These are phyloP conservation scores for Apogon talboti DNA, from an alignment of 2,797 vertebrate genomes.

Conservation along the genomic window DNA sequence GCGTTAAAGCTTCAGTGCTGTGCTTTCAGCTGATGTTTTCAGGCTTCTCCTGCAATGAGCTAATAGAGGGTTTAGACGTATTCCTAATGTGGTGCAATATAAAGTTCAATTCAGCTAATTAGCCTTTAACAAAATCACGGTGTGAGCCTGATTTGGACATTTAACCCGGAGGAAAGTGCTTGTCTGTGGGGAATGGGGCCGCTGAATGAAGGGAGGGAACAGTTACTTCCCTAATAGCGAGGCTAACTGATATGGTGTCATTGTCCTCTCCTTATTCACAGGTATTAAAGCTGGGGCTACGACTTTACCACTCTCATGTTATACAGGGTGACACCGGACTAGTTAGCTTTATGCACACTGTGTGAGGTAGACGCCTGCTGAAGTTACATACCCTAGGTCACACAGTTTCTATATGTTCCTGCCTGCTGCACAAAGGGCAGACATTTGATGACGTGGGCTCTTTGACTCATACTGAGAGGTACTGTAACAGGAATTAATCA, in stretches of 20 bases:
- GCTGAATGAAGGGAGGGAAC: conserved; percentile 1
- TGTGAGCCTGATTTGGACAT: not conserved
- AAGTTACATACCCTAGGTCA: not conserved
- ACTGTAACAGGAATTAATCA: not conserved
- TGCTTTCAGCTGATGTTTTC: not conserved
- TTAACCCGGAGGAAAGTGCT: conserved; percentile 1
- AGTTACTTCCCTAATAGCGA: conserved; percentile 8
- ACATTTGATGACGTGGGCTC: conserved; percentile 3
- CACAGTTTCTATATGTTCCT: not conserved
- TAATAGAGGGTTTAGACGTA: not conserved
- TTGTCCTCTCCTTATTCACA: conserved; percentile 14
- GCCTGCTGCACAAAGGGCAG: conserved; percentile 9
- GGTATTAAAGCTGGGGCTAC: conserved; percentile 9
- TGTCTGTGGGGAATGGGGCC: not conserved
- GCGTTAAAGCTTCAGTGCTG: no score
- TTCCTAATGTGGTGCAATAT: not conserved
- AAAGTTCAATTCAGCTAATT: conserved; percentile 16
- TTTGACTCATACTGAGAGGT: conserved; percentile 3
- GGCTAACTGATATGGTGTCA: conserved; percentile 4
- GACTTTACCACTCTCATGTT: conserved; percentile 17
- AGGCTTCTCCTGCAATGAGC: not conserved
- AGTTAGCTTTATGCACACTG: not conserved
- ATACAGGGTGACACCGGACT: not conserved
- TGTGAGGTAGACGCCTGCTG: not conserved
- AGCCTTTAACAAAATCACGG: not conserved